Conservation (phyloP, 1,140 invertebrate species). For the Drosophila busckii region DNA sequence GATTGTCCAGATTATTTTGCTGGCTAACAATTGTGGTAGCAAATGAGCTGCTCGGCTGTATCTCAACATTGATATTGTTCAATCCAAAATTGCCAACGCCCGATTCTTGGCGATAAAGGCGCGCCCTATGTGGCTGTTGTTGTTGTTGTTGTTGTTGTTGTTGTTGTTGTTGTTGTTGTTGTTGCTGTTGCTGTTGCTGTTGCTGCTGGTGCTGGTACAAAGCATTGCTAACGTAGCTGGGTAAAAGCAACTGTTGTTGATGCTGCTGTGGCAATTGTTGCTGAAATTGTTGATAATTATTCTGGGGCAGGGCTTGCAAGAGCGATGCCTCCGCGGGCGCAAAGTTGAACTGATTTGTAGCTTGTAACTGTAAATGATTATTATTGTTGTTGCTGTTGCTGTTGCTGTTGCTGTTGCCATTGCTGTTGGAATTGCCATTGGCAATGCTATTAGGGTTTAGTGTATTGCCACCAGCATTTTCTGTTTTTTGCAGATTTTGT, state of each 20-base stretch:
- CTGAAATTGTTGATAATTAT: constrained; percentile 70
- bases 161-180: constrained; percentile 42
- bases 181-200: constrained; percentile 61
- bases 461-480: constrained; percentile 31
- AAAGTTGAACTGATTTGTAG: constrained; percentile 71
- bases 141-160: constrained; percentile 64
- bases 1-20: constrained; percentile 61
- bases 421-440: constrained; percentile 26
- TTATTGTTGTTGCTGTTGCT: constrained; percentile 22
- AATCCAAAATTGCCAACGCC: constrained; percentile 78
- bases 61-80: constrained; percentile 59
- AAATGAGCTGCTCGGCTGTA: constrained; percentile 58
- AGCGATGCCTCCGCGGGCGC: constrained; percentile 60
- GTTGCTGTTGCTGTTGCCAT: constrained; percentile 6
- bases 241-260: constrained; percentile 47
- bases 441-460: constrained; percentile 30
- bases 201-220: constrained; percentile 49
- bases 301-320: constrained; percentile 62
- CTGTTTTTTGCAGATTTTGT: constrained; percentile 63
- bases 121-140: constrained; percentile 55
- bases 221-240: constrained; percentile 63
- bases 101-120: constrained; percentile 80
- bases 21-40: constrained; percentile 58
- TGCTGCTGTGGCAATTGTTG: constrained; percentile 46
- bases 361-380: constrained; percentile 54